Percentiles rank a stretch among this genome's conserved stretches.
Evolutionary conservation across 2,113 vertebrate species (phyloP).

Genomic region (Lipotes vexillifer): DNA sequence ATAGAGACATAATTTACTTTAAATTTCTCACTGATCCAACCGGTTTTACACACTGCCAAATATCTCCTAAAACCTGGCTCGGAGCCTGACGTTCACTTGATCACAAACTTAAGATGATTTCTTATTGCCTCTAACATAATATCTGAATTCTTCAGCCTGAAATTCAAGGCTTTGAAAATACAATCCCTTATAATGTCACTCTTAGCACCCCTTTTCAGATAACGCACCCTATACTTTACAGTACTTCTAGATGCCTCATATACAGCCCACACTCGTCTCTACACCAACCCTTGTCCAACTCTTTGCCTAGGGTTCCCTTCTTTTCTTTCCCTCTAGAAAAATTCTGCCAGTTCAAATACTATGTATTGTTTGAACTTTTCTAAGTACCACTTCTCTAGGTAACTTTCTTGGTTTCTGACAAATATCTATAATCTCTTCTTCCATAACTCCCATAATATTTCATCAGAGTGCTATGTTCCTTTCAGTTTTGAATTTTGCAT

Average conservation of each 20-base stretch:
- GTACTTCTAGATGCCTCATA: neutral
- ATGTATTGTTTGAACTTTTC: neutral
- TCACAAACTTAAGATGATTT: neutral
- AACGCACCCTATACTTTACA: neutral
- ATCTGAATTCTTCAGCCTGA: neutral
- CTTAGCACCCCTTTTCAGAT: neutral
- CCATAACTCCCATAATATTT: neutral
- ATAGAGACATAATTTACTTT: neutral
- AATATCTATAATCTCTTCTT: neutral
- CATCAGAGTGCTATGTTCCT: neutral
- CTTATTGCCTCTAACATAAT: neutral
- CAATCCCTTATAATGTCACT: rapidly evolving
- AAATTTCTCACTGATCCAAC: neutral
- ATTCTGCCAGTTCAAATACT: neutral
- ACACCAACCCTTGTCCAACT: too few species aligned
- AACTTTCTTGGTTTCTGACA: neutral
- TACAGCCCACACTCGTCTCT: neutral
- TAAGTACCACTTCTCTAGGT: neutral
- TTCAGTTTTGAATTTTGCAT: neutral
- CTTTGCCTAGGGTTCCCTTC: neutral
- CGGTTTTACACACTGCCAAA: neutral
- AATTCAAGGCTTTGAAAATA: neutral
- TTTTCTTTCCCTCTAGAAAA: neutral
- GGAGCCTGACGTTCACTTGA: neutral
- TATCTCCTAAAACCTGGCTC: neutral